phyloP scores from a whole-genome alignment of 2,888 invertebrate genomes.

The Andrena haemorrhoa region DNA sequence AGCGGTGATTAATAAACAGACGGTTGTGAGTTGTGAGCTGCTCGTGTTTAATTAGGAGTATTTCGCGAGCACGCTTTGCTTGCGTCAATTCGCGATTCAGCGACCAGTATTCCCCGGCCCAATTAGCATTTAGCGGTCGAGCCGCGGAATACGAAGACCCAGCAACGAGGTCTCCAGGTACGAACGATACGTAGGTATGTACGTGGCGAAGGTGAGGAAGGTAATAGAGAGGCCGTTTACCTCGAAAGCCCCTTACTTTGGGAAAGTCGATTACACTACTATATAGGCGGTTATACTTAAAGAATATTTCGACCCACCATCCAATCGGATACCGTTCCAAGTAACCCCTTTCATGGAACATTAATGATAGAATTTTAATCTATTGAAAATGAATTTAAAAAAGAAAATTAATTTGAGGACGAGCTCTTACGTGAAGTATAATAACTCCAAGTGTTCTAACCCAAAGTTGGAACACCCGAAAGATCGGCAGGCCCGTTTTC shows the following conservation, averaged over 20 bases:
- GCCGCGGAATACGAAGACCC: conserved; percentile 18
- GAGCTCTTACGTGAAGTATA: no score
- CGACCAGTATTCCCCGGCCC: no score
- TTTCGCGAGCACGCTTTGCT: background rate
- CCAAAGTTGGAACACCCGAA: no score
- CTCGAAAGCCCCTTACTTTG: conserved; percentile 61
- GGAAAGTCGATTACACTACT: conserved; percentile 66
- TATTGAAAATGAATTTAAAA: no score
- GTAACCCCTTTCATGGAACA: background rate
- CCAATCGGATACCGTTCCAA: conserved; percentile 21
- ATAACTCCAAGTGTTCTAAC: no score
- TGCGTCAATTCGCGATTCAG: conserved; percentile 6
- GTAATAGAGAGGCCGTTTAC: conserved; percentile 61
- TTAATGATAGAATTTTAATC: no score
- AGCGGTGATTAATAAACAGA: background rate
- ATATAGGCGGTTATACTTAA: conserved; percentile 62
- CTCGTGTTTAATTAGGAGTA: background rate
- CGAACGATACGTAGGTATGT: conserved; percentile 15
- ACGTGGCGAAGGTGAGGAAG: conserved; percentile 9
- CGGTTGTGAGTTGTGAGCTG: background rate
- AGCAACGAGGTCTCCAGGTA: background rate
- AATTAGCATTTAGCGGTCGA: conserved; percentile 10
- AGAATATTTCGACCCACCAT: conserved; percentile 9
- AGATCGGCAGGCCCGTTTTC: no score
- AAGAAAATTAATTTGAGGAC: no score